Base-by-base conservation (phyloP, 2,888 invertebrate species). In the Tenodera sinensis region DNA sequence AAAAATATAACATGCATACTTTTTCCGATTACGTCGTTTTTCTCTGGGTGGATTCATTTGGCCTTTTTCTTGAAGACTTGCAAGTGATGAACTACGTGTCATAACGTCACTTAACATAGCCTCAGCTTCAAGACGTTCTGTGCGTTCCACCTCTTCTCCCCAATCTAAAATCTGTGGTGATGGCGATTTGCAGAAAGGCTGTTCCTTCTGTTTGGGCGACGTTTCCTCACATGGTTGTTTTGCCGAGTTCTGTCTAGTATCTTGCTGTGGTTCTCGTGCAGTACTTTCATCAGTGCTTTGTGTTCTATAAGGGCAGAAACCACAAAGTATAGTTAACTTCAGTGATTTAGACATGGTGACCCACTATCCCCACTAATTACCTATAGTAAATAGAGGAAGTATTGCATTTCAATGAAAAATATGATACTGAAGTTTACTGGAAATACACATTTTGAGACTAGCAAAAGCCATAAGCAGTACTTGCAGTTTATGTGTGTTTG, bases 121-220 rank as follows among this genome's bases (percentile, higher is more conserved):
- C 92, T 94, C 94, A 34, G 93, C 93, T 91, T 94, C 94, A 88
- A 94, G 91, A 90, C 93, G 93, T 90, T 94, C 94, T 91, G 93
- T 93, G 89, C 94, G 91, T 92, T 95, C 95, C 28, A 95, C 95
- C 92, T 95, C 95, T 92, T 95, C 95, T 90, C 94, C 95, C 95
- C 95, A 95, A 92, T 95, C 95, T 94, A 95, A 90, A 34, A 87
- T 81, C 28, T 90, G 88, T 34, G 89, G 89, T 47, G 90, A 90
- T 28, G 89, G 88, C 27, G 89, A 87, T 25, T 89, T 86, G n/a
- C 89, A 83, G 25, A 82, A 54, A 20, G 54, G 20, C 3, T 71
- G 54, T 6, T 71, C 54, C 8, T 71, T 71, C 54, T 71, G 20
- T 20, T 20, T 71, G 0, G 54, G 54, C 3, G 54, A 71, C 1